Evolutionary conservation across 2,888 invertebrate genomes (phyloP).

Genomic region (Coelogynopora nodosa): DNA sequence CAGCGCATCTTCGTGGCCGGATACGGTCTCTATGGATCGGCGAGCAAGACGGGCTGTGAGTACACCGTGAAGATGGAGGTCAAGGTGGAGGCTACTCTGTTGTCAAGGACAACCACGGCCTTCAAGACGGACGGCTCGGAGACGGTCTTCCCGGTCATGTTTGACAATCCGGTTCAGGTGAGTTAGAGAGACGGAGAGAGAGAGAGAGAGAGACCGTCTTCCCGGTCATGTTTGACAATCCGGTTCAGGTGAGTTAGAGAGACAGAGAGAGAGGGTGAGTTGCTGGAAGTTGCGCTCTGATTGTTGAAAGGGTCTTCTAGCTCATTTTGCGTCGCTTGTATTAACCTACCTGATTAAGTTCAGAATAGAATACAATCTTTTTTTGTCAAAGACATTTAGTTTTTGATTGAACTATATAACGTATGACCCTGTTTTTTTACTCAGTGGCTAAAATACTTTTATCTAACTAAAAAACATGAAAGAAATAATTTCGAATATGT

Average conservation of each 20-base stretch:
- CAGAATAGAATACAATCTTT: too few species aligned
- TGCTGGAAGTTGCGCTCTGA: too few species aligned
- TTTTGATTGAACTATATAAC: too few species aligned
- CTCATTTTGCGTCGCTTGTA: too few species aligned
- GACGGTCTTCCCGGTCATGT: slow-evolving; percentile 85
- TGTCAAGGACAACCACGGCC: slow-evolving; percentile 85
- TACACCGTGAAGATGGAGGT: slow-evolving; percentile 89
- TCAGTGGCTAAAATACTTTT: too few species aligned
- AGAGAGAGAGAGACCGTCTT: slow-evolving; percentile 94
- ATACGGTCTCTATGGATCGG: slow-evolving; percentile 86
- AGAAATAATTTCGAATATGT: too few species aligned
- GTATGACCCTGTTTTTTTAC: too few species aligned
- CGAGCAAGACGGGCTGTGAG: slow-evolving; percentile 85
- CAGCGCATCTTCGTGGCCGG: slow-evolving; percentile 90
- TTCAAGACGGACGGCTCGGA: slow-evolving; percentile 94
- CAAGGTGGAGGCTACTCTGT: slow-evolving; percentile 77
- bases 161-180: slow-evolving; percentile 71
- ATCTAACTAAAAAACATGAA: too few species aligned
- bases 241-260: slow-evolving; percentile 69
- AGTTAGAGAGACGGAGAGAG: not conserved
- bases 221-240: slow-evolving; percentile 77
- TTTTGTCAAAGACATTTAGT: too few species aligned
- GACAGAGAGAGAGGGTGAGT: too few species aligned
- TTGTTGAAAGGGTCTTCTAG: too few species aligned
- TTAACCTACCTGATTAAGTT: too few species aligned